Evolutionary conservation across 64 coral and sea anemone genomes (phyloP), one percentile per base, ranked within the genome.

Genomic region (Catalaphyllia jardinei): DNA sequence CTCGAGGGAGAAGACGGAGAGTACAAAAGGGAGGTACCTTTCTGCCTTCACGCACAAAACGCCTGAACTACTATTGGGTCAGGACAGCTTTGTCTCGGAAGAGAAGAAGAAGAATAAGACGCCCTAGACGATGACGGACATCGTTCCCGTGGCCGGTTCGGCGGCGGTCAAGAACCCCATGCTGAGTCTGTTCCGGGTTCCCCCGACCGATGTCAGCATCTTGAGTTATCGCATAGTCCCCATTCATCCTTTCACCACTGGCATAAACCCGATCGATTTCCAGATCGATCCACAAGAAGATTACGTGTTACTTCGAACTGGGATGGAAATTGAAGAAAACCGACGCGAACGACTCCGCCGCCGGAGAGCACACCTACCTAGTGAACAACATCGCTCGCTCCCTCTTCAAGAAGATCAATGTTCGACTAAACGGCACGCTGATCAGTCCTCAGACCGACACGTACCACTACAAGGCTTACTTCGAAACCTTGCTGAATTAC

Each of bases 401-500:
- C 3, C 7, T 39, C 15, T 76, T 76, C 73, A 76, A 39, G 30
- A 9, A 46, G 5, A 18, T 90, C 78, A 88, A 4, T 19, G 72
- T 61, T 13, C 67, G 38, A 33, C 72, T 19, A 7, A 83, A 90
- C 11, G 79, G 89, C 2, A 90, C 89, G 2, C 61, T 90, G 9
- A 28, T 90, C 29, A 90, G 42, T 29, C 46, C 46, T 9, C 46
- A 90, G 13, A 22, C 52, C 6, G 65, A 62, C n/a, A 90, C 51
- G 0, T 90, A 90, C 17, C 7, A 62, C 8, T 82, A 82, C 65
- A 25, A 29, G 0, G 78, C 62, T 42, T 82, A 73, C n/a, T 33
- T 80, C 14, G 71, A 80, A 31, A 79, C 77, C 1, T 13, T 81
- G 65, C 42, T 90, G 14, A 90, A 82, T 33, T 82, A 81, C 77